Evolutionary conservation across 2,888 invertebrate genomes (phyloP).

Genomic region (Mechanitis mazaeus): DNA sequence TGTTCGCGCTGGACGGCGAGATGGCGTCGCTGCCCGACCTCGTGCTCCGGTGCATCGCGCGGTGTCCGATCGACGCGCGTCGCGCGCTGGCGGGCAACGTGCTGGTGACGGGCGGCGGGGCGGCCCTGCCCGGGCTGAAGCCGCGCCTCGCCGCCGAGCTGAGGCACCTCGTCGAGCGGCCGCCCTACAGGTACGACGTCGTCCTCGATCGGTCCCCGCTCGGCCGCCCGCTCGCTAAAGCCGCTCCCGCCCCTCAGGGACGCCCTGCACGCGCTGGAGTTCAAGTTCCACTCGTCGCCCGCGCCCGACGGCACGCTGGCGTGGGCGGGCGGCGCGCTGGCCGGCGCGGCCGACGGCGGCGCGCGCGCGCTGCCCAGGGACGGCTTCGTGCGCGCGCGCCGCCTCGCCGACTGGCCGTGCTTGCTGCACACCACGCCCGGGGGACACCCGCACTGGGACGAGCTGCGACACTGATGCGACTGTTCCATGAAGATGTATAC

Average conservation of each 20-base stretch:
- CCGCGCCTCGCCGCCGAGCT: conserved; percentile 88
- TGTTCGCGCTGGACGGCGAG: conserved; percentile 88
- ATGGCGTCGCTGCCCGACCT: conserved; percentile 84
- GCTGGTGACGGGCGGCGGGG: conserved; percentile 90
- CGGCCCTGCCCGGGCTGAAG: conserved; percentile 88
- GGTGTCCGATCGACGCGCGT: conserved; percentile 90
- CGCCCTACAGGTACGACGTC: conserved; percentile 72
- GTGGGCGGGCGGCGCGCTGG: conserved; percentile 87
- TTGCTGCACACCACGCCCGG: conserved; percentile 76
- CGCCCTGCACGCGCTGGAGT: conserved; percentile 40
- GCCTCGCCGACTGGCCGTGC: conserved; percentile 90
- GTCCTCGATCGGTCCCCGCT: background rate
- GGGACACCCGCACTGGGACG: conserved; percentile 41
- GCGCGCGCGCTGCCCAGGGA: conserved; percentile 86
- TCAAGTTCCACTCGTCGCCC: conserved; percentile 89
- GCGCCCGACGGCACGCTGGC: conserved; percentile 86
- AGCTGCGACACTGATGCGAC: conserved; percentile 1
- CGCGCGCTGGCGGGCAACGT: conserved; percentile 87
- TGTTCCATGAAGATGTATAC: no score
- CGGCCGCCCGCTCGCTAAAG: no score
- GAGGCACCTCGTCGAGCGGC: conserved; percentile 77
- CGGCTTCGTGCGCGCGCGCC: conserved; percentile 79
- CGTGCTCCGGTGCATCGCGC: conserved; percentile 87
- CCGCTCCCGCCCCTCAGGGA: conserved; percentile 29
- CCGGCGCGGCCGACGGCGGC: conserved; percentile 74